Percentiles rank a stretch among this genome's conserved stretches.
These are phyloP conservation scores for Tamandua tetradactyla DNA, from an alignment of 2,797 vertebrate genomes.

Conservation along the genomic window DNA sequence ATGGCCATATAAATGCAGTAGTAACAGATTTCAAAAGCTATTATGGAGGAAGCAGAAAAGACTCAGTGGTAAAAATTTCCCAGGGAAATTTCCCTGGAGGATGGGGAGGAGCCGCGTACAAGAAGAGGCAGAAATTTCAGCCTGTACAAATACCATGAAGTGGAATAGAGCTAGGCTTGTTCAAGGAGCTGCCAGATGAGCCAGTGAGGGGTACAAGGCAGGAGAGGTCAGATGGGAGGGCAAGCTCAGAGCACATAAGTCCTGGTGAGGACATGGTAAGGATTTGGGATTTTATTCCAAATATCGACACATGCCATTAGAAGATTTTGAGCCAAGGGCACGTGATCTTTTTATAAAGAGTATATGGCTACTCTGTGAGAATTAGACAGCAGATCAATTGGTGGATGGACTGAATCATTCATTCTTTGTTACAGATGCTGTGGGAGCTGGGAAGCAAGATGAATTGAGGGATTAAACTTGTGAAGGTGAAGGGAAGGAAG, in stretches of 20 bases:
- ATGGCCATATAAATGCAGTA: not conserved
- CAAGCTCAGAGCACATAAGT: rapidly evolving
- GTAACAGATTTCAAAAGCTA: not conserved
- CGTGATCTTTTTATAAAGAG: not conserved
- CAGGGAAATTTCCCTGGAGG: not conserved
- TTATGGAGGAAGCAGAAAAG: not conserved
- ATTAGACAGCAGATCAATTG: rapidly evolving
- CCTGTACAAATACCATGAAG: not conserved
- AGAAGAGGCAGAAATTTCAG: not conserved
- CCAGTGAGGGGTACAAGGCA: rapidly evolving
- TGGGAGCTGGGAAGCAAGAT: not conserved
- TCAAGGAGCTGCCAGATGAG: not conserved
- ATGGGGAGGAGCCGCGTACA: rapidly evolving
- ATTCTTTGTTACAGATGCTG: not conserved
- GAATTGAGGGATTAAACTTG: not conserved
- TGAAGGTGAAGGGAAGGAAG: not conserved
- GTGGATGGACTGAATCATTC: no score
- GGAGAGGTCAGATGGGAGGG: not conserved
- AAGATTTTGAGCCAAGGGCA: not conserved
- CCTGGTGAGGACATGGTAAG: not conserved
- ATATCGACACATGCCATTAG: not conserved
- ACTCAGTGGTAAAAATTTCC: not conserved
- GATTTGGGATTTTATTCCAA: not conserved
- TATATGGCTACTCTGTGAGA: rapidly evolving
- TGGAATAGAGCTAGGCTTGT: not conserved